Percentiles rank a stretch among this genome's conserved stretches.
Conservation (phyloP, 1,140 invertebrate species). For the Drosophila orosa region DNA sequence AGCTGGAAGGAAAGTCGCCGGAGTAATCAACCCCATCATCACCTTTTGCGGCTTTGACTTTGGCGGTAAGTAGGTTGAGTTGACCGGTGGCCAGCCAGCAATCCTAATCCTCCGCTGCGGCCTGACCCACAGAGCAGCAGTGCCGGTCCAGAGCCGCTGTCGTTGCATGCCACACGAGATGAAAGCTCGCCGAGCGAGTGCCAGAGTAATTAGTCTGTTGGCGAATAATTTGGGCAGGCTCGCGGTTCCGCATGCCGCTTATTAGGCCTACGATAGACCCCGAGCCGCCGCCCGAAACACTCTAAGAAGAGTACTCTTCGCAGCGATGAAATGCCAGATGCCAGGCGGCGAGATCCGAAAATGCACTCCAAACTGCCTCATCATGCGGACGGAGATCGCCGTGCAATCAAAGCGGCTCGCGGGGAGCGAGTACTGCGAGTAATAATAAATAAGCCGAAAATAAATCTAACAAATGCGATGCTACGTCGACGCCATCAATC, state of each 20-base stretch:
- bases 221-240: conserved; percentile 74
- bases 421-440: conserved; percentile 16
- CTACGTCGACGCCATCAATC: conserved; percentile 77
- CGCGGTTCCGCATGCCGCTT: conserved; percentile 75
- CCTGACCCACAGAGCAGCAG: conserved; percentile 61
- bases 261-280: conserved; percentile 71
- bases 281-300: conserved; percentile 25
- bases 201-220: conserved; percentile 80
- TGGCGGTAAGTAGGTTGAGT: conserved; percentile 67
- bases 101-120: conserved; percentile 25
- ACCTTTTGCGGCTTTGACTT: conserved; percentile 69
- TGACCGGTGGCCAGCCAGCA: conserved; percentile 51
- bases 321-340: conserved; percentile 49
- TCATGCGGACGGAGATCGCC: conserved; percentile 49
- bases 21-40: conserved; percentile 81
- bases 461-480: conserved; percentile 73
- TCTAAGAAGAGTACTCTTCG: conserved; percentile 7
- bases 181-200: conserved; percentile 77
- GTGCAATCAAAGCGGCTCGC: conserved; percentile 64
- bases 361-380: conserved; percentile 75
- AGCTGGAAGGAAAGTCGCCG: conserved; percentile 79
- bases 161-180: conserved; percentile 73
- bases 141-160: conserved; percentile 5
- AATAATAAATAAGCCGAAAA: conserved; percentile 77
- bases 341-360: conserved; percentile 55